Conservation (phyloP, 2,888 invertebrate species). For the Barypeithes pellucidus region DNA sequence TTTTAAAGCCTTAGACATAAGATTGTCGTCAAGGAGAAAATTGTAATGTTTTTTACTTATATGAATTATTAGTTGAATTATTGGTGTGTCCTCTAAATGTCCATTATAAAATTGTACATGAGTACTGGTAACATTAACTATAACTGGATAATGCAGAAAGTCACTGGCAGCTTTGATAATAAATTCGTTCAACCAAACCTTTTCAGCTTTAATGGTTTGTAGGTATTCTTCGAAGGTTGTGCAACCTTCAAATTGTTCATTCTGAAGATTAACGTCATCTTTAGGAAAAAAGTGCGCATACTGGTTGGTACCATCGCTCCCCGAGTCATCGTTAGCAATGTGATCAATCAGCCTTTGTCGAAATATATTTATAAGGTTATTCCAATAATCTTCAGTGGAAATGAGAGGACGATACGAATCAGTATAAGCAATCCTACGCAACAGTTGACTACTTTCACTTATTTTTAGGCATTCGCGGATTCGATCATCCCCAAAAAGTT, state of each 20-base stretch:
- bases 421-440: not conserved
- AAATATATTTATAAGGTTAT: slow-evolving; percentile 7
- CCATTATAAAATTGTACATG: not conserved
- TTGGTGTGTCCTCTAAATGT: not conserved
- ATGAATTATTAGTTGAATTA: not conserved
- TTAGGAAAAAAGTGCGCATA: slow-evolving; percentile 12
- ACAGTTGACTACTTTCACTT: not conserved
- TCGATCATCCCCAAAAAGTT: slow-evolving; percentile 4
- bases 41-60: slow-evolving; percentile 14
- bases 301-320: not conserved
- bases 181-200: not conserved
- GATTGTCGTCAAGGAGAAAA: not conserved
- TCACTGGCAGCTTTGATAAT: slow-evolving; percentile 9
- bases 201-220: not conserved
- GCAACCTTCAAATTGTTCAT: not conserved
- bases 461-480: not conserved
- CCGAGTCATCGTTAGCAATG: not conserved
- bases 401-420: not conserved
- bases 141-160: slow-evolving; percentile 1
- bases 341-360: slow-evolving; percentile 2
- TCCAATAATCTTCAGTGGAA: not conserved
- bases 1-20: not conserved
- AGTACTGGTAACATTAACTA: not conserved
- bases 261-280: not conserved
- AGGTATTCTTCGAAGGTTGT: not conserved